Conservation (phyloP, 2,797 vertebrate genomes). For the Tangara arthus region DNA sequence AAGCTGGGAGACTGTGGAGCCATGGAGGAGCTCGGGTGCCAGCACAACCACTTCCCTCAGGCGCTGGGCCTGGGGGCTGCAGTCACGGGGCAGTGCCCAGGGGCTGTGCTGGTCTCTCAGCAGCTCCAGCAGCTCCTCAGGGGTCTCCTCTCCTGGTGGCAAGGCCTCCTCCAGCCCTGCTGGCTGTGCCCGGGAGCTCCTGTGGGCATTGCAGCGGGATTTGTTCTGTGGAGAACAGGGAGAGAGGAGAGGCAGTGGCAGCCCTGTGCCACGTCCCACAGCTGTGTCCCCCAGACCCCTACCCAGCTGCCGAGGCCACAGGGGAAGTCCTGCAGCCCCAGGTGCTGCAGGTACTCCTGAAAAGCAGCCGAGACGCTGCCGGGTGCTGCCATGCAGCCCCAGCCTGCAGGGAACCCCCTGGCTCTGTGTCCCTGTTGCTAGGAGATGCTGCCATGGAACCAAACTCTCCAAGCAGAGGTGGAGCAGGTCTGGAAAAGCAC, state of each 20-base stretch:
- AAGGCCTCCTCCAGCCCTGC: background rate
- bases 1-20: conserved; percentile 62
- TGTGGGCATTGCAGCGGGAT: rapidly evolving
- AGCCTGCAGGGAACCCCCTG: background rate
- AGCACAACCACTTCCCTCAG: conserved; percentile 75
- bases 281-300: background rate
- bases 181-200: rapidly evolving
- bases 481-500: background rate
- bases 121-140: conserved; percentile 70
- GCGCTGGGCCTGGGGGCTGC: conserved; percentile 70
- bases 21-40: conserved; percentile 13
- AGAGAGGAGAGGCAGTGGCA: background rate
- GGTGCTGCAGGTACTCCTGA: conserved; percentile 60
- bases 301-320: conserved; percentile 85
- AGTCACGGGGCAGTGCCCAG: conserved; percentile 66
- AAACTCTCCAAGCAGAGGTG: background rate
- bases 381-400: background rate
- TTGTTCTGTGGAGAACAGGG: background rate
- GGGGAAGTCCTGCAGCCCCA: conserved; percentile 83
- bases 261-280: rapidly evolving
- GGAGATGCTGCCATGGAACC: background rate
- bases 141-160: conserved; percentile 58
- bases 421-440: background rate
- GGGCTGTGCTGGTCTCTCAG: conserved; percentile 77
- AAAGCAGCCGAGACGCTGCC: conserved; percentile 67